phyloP scores from a whole-genome alignment of 1,140 invertebrate species.

The Helicoverpa zea region DNA sequence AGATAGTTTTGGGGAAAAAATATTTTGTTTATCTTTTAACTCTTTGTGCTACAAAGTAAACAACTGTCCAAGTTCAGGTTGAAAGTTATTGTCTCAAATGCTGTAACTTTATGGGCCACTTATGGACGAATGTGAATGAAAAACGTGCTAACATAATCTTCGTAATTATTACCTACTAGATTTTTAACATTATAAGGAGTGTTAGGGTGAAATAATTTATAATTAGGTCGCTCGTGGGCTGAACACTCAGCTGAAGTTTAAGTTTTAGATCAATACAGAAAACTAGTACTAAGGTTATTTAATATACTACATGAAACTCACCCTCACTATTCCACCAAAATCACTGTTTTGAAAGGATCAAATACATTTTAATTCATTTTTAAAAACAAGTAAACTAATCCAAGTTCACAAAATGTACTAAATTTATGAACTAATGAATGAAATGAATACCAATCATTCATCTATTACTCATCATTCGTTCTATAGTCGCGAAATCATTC shows the following conservation, averaged over 20 bases:
- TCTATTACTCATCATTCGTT: conserved; percentile 39
- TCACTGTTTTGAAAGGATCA: not conserved
- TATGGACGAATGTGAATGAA: no score
- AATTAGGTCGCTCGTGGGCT: conserved; percentile 42
- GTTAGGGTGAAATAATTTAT: conserved; percentile 15
- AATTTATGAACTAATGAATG: conserved; percentile 19
- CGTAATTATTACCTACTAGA: not conserved
- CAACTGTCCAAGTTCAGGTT: no score
- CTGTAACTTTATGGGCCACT: no score
- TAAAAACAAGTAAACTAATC: not conserved
- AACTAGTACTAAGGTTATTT: not conserved
- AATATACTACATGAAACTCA: not conserved
- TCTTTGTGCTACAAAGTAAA: no score
- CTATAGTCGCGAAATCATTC: conserved; percentile 6
- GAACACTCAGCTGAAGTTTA: conserved; percentile 23
- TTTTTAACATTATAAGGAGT: not conserved
- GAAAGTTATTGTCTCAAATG: no score
- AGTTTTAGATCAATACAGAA: conserved; percentile 6
- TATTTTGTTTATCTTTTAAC: not conserved
- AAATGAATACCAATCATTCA: conserved; percentile 12
- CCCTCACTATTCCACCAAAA: not conserved
- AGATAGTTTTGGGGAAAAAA: not conserved
- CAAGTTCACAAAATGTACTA: conserved; percentile 27
- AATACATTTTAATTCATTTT: conserved; percentile 32
- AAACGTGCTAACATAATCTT: no score